Conservation (phyloP, 2,888 invertebrate genomes). For the Dichetophora obliterata region DNA sequence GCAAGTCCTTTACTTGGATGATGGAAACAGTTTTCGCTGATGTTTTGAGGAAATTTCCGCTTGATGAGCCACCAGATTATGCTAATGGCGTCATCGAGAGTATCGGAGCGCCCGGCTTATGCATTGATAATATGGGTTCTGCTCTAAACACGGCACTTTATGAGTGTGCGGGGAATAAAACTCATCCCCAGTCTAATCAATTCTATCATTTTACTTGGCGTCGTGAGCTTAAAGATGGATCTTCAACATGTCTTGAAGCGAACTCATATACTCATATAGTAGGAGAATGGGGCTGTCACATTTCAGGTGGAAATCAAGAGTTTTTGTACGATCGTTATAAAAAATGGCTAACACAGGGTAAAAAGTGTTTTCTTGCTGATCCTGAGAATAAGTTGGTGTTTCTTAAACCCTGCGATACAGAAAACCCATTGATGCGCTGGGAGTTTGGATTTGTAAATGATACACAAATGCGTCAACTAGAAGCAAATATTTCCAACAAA, state of each 20-base stretch:
- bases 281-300: conserved; percentile 86
- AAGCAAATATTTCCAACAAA: not conserved
- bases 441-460: conserved; percentile 46
- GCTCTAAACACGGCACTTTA: conserved; percentile 61
- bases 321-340: conserved; percentile 83
- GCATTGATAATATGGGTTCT: conserved; percentile 77
- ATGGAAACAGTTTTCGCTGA: conserved; percentile 94
- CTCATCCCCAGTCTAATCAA: conserved; percentile 56
- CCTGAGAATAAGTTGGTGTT: conserved; percentile 74
- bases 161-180: conserved; percentile 54
- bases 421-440: conserved; percentile 51
- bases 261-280: conserved; percentile 79
- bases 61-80: conserved; percentile 84
- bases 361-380: conserved; percentile 76
- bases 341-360: conserved; percentile 54
- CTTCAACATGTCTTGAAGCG: conserved; percentile 88
- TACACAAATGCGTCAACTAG: not conserved
- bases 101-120: conserved; percentile 74
- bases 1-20: conserved; percentile 95
- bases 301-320: conserved; percentile 90
- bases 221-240: conserved; percentile 67
- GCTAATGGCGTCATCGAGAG: conserved; percentile 83
- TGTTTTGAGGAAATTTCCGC: conserved; percentile 86
- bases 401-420: conserved; percentile 76
- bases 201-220: conserved; percentile 47